Percentiles rank a stretch among this genome's conserved stretches.
Conservation (phyloP, 1,140 invertebrate species). For the Pararge aegeria region DNA sequence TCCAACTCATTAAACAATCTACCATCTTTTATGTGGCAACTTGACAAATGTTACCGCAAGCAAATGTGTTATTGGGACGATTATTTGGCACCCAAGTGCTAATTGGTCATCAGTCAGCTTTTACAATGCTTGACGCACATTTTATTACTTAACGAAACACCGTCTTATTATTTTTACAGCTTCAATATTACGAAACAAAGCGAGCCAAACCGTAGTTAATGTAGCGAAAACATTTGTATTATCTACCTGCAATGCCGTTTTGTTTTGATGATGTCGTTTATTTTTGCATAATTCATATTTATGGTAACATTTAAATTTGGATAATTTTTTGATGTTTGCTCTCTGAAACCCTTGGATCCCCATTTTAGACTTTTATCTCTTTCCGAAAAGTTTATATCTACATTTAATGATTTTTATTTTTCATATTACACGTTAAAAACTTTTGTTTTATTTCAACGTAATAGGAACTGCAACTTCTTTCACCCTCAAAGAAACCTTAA, state of each 20-base stretch:
- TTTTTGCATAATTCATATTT: constrained; percentile 14
- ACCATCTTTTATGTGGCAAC: constrained; percentile 11
- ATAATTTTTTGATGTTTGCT: background rate
- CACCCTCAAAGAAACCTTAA: no score
- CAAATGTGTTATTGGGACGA: constrained; percentile 39
- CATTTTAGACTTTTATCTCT: no score
- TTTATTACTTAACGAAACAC: constrained; percentile 24
- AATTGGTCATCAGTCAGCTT: constrained; percentile 32
- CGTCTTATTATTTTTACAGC: constrained; percentile 25
- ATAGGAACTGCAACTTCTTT: no score
- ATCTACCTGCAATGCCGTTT: constrained; percentile 31
- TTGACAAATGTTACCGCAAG: constrained; percentile 20
- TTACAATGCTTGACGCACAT: constrained; percentile 24
- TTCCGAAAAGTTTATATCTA: no score
- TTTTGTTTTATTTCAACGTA: no score
- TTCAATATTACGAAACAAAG: constrained; percentile 20
- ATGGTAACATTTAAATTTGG: background rate
- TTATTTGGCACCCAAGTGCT: constrained; percentile 37
- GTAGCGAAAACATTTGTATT: constrained; percentile 33
- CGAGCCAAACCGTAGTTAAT: constrained; percentile 33
- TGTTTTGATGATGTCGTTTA: constrained; percentile 24
- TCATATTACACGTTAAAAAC: no score
- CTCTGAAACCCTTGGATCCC: background rate
- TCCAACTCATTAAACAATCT: constrained; percentile 9
- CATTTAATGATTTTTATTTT: no score